These are phyloP conservation scores for Eulemur mongoz DNA, from an alignment of 2,797 vertebrate genomes.

Conservation along the genomic window DNA sequence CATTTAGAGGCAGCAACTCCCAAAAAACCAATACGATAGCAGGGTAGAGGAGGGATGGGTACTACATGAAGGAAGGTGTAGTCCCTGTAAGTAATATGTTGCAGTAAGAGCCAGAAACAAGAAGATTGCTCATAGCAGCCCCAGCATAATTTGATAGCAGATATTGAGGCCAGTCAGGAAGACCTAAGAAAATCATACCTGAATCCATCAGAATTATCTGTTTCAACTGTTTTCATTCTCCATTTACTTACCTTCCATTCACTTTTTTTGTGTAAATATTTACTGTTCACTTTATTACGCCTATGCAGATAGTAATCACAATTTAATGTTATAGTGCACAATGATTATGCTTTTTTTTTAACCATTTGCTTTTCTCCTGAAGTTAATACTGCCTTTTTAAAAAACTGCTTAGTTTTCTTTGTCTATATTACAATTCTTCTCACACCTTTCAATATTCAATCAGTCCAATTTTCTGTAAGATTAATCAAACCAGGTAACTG, in stretches of 20 bases:
- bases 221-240: background rate
- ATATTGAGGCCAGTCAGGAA: background rate
- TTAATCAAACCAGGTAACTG: background rate
- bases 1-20: background rate
- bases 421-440: background rate
- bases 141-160: background rate
- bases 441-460: background rate
- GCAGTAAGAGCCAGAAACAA: background rate
- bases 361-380: background rate
- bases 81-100: background rate
- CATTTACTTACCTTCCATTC: background rate
- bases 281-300: background rate
- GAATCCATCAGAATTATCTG: background rate
- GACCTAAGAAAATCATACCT: background rate
- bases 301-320: background rate
- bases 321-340: background rate
- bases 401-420: background rate
- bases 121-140: background rate
- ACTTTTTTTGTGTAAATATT: background rate
- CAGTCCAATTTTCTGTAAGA: background rate
- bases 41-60: background rate
- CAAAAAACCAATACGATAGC: background rate
- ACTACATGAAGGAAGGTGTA: background rate
- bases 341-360: background rate
- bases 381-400: background rate